These are phyloP conservation scores for Catharus ustulatus DNA, from an alignment of 2,797 vertebrate species.

Conservation along the genomic window DNA sequence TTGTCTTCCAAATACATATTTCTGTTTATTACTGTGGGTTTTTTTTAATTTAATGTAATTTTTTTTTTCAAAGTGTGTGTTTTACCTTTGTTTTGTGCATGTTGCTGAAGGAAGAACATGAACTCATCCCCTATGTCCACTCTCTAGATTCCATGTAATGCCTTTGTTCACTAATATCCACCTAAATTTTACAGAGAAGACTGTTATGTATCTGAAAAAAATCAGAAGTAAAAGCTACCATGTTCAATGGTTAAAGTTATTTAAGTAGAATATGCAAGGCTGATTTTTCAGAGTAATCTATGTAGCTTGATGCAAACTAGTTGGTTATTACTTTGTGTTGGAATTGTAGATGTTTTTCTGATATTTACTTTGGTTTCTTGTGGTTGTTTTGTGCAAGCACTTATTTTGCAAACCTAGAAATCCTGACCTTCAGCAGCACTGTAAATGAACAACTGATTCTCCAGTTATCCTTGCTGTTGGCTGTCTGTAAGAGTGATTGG, in stretches of 20 bases:
- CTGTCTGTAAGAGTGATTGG: not conserved
- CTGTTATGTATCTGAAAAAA: not conserved
- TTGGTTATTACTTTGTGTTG: slow-evolving; percentile 21
- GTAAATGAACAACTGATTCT: slow-evolving; percentile 8
- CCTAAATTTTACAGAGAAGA: not conserved
- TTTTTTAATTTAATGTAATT: slow-evolving; percentile 4
- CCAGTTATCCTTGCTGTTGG: not conserved
- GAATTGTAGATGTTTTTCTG: slow-evolving; percentile 8
- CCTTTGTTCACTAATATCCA: not conserved
- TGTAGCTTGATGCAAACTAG: not conserved
- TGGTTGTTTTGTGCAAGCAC: not conserved
- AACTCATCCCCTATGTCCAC: not conserved
- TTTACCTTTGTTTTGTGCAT: slow-evolving; percentile 41
- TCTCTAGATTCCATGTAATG: not conserved
- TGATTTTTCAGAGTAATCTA: not conserved
- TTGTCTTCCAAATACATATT: slow-evolving; percentile 30
- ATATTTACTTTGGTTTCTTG: slow-evolving; percentile 23
- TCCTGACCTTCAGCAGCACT: not conserved
- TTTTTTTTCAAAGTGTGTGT: slow-evolving; percentile 19
- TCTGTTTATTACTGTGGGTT: not conserved
- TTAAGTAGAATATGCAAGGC: not conserved
- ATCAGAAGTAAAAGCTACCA: not conserved
- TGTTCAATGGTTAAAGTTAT: not conserved
- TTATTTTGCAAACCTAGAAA: slow-evolving; percentile 2
- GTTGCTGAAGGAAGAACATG: not conserved